A percentile compares a stretch with the other conserved stretches of the same genome.
phyloP scores from a whole-genome alignment of 2,113 vertebrate species.

The Mellivora capensis region DNA sequence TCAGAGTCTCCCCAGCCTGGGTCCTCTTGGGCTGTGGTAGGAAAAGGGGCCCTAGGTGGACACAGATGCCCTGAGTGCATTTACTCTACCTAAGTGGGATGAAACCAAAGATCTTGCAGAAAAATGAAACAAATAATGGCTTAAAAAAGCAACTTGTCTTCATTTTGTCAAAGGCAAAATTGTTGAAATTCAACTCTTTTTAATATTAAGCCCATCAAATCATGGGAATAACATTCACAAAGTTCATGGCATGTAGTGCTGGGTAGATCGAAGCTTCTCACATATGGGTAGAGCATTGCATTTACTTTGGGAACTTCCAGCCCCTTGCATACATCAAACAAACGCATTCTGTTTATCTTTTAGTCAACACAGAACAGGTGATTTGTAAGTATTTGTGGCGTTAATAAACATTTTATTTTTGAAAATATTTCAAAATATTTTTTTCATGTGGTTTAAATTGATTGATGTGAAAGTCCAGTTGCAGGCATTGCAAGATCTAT shows the following conservation, averaged over 20 bases:
- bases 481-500: neutral
- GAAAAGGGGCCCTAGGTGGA: rapidly evolving
- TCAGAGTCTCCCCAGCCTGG: neutral
- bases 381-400: neutral
- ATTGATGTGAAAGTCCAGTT: neutral
- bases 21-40: neutral
- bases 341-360: neutral
- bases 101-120: neutral
- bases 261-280: neutral
- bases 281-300: neutral
- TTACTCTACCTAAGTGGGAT: neutral
- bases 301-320: neutral
- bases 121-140: neutral
- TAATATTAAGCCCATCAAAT: neutral
- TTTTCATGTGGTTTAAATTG: neutral
- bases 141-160: neutral
- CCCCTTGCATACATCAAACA: neutral
- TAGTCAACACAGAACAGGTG: neutral
- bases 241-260: neutral
- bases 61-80: no score
- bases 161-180: neutral
- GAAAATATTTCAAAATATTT: neutral
- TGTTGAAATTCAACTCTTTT: neutral
- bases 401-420: neutral
- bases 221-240: neutral